Conservation (phyloP, 2,888 invertebrate genomes). For the Ophonus ardosiacus region DNA sequence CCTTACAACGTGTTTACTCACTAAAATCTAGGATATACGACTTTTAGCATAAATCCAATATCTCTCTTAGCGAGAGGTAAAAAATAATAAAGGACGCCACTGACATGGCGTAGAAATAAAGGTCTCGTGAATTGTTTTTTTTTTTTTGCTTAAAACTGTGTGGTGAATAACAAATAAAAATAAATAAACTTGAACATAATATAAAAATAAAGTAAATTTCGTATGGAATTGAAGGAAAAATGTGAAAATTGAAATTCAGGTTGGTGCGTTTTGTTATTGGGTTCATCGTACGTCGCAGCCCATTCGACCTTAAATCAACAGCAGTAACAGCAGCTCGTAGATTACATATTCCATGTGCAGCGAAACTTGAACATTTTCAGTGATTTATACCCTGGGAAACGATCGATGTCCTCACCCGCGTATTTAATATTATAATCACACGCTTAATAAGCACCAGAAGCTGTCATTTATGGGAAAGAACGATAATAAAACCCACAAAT, state of each 20-base stretch:
- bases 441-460: constrained; percentile 69
- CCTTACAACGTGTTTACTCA: too few species aligned
- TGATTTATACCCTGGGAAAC: constrained; percentile 46
- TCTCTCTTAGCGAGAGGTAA: too few species aligned
- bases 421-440: constrained; percentile 67
- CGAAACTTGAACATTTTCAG: constrained; percentile 12
- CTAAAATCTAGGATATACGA: too few species aligned
- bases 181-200: too few species aligned
- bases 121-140: too few species aligned
- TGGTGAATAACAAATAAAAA: not conserved
- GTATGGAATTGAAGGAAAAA: not conserved
- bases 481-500: constrained; percentile 66
- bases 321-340: not conserved
- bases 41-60: too few species aligned
- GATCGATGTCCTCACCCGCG: constrained; percentile 22
- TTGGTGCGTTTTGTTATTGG: not conserved
- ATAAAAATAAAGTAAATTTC: too few species aligned
- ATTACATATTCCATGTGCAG: constrained; percentile 50
- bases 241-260: not conserved
- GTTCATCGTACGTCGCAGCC: constrained; percentile 21
- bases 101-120: not conserved
- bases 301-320: constrained; percentile 25
- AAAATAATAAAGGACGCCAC: too few species aligned
- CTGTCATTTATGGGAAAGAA: constrained; percentile 69
- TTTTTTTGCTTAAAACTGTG: not conserved